Evolutionary conservation across 2,113 vertebrate species (phyloP).

Genomic region (Charina bottae): DNA sequence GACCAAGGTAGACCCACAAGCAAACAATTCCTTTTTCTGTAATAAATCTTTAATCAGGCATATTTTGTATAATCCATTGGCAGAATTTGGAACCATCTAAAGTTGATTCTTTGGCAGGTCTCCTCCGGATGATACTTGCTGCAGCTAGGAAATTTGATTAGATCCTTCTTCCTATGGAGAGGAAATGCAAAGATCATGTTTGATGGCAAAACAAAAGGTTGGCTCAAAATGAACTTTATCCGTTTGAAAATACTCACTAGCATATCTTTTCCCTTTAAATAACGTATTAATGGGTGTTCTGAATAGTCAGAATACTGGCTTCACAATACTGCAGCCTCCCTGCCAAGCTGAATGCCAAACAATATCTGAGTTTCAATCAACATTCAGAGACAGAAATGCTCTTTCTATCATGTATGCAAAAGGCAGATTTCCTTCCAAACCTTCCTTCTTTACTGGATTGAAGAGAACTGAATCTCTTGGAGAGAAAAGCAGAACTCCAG

Average conservation of each 20-base stretch:
- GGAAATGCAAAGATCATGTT: background rate
- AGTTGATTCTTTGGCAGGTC: background rate
- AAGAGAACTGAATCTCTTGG: too few relatives aligned
- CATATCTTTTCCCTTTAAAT: too few relatives aligned
- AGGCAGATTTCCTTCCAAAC: too few relatives aligned
- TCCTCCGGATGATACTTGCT: background rate
- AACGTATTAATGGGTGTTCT: too few relatives aligned
- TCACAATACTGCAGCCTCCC: too few relatives aligned
- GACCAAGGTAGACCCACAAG: background rate
- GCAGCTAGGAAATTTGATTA: background rate
- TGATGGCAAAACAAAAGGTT: background rate
- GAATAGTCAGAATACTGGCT: too few relatives aligned
- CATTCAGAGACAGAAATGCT: too few relatives aligned
- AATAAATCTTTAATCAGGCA: conserved; percentile 21
- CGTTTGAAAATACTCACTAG: background rate
- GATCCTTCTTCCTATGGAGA: background rate
- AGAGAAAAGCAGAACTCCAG: too few relatives aligned
- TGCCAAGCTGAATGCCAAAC: too few relatives aligned
- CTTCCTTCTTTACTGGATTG: too few relatives aligned
- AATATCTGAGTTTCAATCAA: too few relatives aligned
- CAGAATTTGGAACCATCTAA: background rate
- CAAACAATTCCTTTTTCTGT: background rate
- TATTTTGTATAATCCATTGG: background rate
- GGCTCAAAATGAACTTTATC: background rate
- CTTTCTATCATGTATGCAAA: too few relatives aligned